Percentiles rank a stretch among this genome's conserved stretches.
These are phyloP conservation scores for Diplazon laetatorius DNA, from an alignment of 2,888 invertebrate genomes.

Conservation along the genomic window DNA sequence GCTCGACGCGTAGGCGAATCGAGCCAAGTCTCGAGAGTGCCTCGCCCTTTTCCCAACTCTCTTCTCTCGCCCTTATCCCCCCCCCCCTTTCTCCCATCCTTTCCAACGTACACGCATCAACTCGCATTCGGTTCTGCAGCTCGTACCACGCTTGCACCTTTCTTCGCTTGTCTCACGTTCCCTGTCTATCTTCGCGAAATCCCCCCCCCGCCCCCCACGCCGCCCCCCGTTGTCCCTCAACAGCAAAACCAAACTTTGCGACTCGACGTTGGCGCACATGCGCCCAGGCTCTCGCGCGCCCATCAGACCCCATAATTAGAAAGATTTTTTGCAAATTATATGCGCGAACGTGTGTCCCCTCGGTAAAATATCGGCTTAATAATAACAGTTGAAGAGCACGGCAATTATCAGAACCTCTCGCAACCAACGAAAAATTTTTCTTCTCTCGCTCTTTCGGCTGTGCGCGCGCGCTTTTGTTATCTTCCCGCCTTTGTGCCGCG, in stretches of 20 bases:
- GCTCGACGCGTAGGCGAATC: slow-evolving; percentile 81
- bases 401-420: slow-evolving; percentile 80
- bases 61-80: slow-evolving; percentile 3
- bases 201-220: slow-evolving; percentile 58
- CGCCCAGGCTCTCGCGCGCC: slow-evolving; percentile 70
- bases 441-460: slow-evolving; percentile 71
- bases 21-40: slow-evolving; percentile 70
- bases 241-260: slow-evolving; percentile 45
- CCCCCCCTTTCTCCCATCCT: slow-evolving; percentile 16
- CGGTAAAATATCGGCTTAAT: slow-evolving; percentile 83
- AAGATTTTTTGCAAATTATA: slow-evolving; percentile 82
- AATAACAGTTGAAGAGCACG: slow-evolving; percentile 82
- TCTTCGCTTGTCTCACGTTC: slow-evolving; percentile 47
- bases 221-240: too few species aligned
- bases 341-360: slow-evolving; percentile 82
- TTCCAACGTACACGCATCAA: slow-evolving; percentile 27
- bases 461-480: slow-evolving; percentile 64
- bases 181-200: slow-evolving; percentile 58
- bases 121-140: slow-evolving; percentile 54
- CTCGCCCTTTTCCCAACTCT: slow-evolving; percentile 65
- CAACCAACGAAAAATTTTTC: too few species aligned
- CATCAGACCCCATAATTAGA: slow-evolving; percentile 81
- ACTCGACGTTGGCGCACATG: slow-evolving; percentile 52
- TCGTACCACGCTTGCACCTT: slow-evolving; percentile 29
- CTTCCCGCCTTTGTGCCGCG: slow-evolving; percentile 68